Evolutionary conservation across 2,888 invertebrate species (phyloP).

Genomic region (Ophraella communa): DNA sequence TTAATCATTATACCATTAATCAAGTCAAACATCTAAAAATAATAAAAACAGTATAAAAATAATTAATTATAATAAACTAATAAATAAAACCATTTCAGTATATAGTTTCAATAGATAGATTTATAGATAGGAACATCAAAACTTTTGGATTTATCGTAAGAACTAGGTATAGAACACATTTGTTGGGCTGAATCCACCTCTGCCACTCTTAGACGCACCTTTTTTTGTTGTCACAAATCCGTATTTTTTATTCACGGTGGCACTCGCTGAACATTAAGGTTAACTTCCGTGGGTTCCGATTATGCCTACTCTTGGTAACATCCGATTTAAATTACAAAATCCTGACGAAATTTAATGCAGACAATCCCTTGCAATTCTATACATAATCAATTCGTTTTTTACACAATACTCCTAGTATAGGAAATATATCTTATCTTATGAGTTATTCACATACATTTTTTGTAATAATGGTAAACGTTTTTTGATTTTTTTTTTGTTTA

Average conservation of each 20-base stretch:
- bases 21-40: no score
- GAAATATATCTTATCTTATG: no score
- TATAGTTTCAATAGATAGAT: no score
- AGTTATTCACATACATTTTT: neutral
- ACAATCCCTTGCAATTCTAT: neutral
- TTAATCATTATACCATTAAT: no score
- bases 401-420: neutral
- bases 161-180: no score
- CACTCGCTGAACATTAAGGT: slow-evolving; percentile 2
- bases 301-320: slow-evolving; percentile 21
- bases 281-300: slow-evolving; percentile 26
- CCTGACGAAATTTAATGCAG: slow-evolving; percentile 6
- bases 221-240: slow-evolving; percentile 3
- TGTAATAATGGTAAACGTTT: no score
- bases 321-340: slow-evolving; percentile 18
- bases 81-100: no score
- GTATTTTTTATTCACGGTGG: slow-evolving; percentile 9
- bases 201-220: slow-evolving; percentile 6
- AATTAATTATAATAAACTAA: no score
- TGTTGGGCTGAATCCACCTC: neutral
- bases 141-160: no score
- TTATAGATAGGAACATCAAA: no score
- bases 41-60: no score
- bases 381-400: neutral
- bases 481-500: no score